Conservation (phyloP, 2,113 vertebrate species). For the Solea senegalensis region DNA sequence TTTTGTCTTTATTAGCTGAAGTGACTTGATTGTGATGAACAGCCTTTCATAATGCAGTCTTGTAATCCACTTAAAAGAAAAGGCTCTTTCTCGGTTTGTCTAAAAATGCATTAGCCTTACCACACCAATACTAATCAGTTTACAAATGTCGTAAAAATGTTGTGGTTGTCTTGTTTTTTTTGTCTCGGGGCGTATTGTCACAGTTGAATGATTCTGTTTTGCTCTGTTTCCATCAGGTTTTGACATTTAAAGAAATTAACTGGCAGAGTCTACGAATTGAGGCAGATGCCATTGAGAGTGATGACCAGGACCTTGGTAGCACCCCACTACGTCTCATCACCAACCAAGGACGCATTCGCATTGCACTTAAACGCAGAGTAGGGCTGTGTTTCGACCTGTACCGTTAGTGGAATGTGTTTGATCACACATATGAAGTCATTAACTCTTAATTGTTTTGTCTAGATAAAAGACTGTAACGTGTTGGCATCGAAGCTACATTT, state of each 20-base stretch:
- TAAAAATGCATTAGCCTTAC: neutral
- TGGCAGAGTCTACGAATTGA: conserved; percentile 98
- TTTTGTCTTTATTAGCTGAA: conserved; percentile 13
- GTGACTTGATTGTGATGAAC: conserved; percentile 16
- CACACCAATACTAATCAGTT: neutral
- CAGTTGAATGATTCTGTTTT: neutral
- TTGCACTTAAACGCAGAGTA: conserved; percentile 96
- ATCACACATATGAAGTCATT: neutral
- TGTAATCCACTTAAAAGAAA: conserved; percentile 3
- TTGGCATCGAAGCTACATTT: conserved; percentile 95
- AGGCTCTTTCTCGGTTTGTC: neutral
- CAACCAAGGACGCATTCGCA: conserved; percentile 94
- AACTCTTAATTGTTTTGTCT: conserved; percentile 10
- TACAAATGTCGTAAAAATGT: neutral
- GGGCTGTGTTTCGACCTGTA: conserved; percentile 26
- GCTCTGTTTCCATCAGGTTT: conserved; percentile 82
- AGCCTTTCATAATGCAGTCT: conserved; percentile 18
- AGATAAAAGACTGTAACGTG: conserved; percentile 98
- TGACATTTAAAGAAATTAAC: conserved; percentile 98
- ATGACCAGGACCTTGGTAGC: conserved; percentile 89
- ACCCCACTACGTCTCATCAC: conserved; percentile 96
- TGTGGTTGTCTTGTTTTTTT: neutral
- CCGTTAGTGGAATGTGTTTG: neutral
- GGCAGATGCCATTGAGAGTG: conserved; percentile 92
- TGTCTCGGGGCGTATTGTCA: neutral